Percentiles rank a stretch among this genome's conserved stretches.
These are phyloP conservation scores for Rhyacophila evoluta DNA, from an alignment of 2,888 invertebrate genomes.

Conservation along the genomic window DNA sequence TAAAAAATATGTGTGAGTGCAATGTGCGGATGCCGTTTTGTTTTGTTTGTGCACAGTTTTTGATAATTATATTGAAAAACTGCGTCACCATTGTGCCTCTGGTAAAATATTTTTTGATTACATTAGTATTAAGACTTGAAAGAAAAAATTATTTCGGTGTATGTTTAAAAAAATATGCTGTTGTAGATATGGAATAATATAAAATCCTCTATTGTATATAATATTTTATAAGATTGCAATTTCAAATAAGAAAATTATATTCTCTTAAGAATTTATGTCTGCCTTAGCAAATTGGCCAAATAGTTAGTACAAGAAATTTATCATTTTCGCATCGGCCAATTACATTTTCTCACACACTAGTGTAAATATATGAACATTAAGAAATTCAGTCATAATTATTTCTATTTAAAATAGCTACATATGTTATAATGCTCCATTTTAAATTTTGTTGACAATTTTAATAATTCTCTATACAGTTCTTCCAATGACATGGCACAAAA, in stretches of 20 bases:
- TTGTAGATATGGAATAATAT: constrained; percentile 12
- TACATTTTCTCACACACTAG: not conserved
- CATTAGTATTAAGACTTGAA: not conserved
- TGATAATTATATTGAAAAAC: not conserved
- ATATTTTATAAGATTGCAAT: constrained; percentile 5
- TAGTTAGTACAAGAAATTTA: not conserved
- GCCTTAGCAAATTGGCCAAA: not conserved
- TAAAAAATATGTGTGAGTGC: not conserved
- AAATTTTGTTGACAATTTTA: not conserved
- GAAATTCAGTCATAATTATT: not conserved
- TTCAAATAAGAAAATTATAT: not conserved
- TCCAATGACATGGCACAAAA: constrained; percentile 4
- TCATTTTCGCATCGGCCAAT: not conserved
- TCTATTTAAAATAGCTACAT: not conserved
- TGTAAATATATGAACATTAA: not conserved
- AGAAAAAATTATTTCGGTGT: not conserved
- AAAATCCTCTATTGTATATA: not conserved
- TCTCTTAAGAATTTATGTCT: not conserved
- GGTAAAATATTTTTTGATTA: constrained; percentile 11
- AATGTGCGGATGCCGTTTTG: not conserved
- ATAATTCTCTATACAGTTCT: constrained; percentile 4
- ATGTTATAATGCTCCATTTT: not conserved
- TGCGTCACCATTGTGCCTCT: constrained; percentile 17
- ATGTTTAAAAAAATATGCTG: not conserved
- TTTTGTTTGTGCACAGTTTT: not conserved